These are phyloP conservation scores for Pollenia griseotomentosa DNA, from an alignment of 2,888 invertebrate species.

Conservation along the genomic window DNA sequence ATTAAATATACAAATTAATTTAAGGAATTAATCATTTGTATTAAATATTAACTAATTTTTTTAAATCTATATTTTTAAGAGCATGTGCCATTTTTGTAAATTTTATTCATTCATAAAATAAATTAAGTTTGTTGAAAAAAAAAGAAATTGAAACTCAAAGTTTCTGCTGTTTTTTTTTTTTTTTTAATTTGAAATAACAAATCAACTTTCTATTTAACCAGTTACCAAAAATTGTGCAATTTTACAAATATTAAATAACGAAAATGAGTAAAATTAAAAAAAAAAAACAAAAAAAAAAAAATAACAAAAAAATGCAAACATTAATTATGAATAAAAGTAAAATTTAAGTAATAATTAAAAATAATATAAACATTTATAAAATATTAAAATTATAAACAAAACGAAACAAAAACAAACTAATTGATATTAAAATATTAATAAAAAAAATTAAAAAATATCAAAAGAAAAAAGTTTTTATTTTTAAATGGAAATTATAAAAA, in stretches of 20 bases:
- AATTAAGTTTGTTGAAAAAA: constrained; percentile 40
- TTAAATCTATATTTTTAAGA: constrained; percentile 48
- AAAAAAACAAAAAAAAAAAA: constrained; percentile 40
- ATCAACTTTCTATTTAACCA: constrained; percentile 36
- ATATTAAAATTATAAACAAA: constrained; percentile 57
- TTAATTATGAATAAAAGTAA: constrained; percentile 39
- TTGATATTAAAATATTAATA: constrained; percentile 71
- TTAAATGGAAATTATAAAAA: neutral
- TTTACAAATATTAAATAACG: constrained; percentile 49
- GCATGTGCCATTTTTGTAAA: constrained; percentile 72
- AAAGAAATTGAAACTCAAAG: constrained; percentile 31
- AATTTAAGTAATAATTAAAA: constrained; percentile 48
- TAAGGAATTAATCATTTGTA: neutral
- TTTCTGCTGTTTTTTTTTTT: constrained; percentile 27
- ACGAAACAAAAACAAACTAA: constrained; percentile 62
- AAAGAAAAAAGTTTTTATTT: neutral
- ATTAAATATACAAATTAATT: neutral
- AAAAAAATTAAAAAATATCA: constrained; percentile 43
- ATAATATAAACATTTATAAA: constrained; percentile 61
- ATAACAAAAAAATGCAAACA: constrained; percentile 9
- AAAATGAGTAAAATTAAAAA: constrained; percentile 17
- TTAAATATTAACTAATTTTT: constrained; percentile 5
- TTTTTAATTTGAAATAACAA: constrained; percentile 5
- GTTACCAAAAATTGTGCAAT: constrained; percentile 76
- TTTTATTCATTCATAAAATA: constrained; percentile 66